Evolutionary conservation across 2,113 vertebrate genomes (phyloP).

Genomic region (Paralichthys olivaceus): DNA sequence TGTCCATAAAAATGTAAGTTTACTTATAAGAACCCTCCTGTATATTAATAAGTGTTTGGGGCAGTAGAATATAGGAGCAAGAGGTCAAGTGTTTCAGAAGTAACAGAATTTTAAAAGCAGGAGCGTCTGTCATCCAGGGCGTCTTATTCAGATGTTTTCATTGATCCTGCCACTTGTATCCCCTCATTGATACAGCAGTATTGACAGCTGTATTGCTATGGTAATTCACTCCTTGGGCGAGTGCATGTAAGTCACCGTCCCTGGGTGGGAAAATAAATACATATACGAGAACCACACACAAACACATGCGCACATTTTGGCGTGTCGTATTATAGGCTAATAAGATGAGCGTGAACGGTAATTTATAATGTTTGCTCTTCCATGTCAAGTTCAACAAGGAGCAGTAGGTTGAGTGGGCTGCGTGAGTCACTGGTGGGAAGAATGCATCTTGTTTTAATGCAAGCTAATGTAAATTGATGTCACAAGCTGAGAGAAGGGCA

Average conservation of each 20-base stretch:
- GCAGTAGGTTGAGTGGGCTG: conserved; percentile 44
- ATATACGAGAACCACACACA: conserved; percentile 28
- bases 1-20: conserved; percentile 51
- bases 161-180: conserved; percentile 75
- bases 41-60: conserved; percentile 54
- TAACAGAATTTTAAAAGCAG: conserved; percentile 74
- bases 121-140: conserved; percentile 52
- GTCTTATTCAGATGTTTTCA: conserved; percentile 75
- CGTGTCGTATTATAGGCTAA: conserved; percentile 69
- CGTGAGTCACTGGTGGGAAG: conserved; percentile 45
- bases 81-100: conserved; percentile 63
- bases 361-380: conserved; percentile 63
- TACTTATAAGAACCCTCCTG: conserved; percentile 28
- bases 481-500: conserved; percentile 71
- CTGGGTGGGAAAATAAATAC: conserved; percentile 56
- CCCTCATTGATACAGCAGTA: conserved; percentile 68
- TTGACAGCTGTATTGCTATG: conserved; percentile 80
- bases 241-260: conserved; percentile 43
- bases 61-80: conserved; percentile 39
- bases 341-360: conserved; percentile 63
- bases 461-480: conserved; percentile 79
- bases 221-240: conserved; percentile 73
- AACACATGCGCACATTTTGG: conserved; percentile 19
- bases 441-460: conserved; percentile 65
- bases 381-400: conserved; percentile 66